Percentiles rank a stretch among this genome's conserved stretches.
These are phyloP conservation scores for Felis chaus DNA, from an alignment of 2,113 vertebrate genomes.

Conservation along the genomic window DNA sequence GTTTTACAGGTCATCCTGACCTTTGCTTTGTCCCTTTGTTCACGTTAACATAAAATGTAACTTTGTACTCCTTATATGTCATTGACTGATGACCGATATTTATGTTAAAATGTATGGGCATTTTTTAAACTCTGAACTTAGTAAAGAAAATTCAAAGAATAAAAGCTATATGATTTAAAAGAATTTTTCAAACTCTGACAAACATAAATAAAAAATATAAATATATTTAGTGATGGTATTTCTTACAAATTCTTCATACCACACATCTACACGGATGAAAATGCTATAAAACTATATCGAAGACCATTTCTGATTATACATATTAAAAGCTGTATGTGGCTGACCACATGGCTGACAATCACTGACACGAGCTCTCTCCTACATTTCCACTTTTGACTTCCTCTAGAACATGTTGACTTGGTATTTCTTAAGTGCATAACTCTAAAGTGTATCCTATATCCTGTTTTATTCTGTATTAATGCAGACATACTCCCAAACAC, in stretches of 20 bases:
- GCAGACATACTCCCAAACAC: background rate
- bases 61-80: background rate
- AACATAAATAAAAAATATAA: background rate
- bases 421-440: background rate
- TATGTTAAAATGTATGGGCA: background rate
- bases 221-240: background rate
- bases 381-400: background rate
- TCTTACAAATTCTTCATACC: background rate
- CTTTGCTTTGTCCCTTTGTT: background rate
- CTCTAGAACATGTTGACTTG: background rate
- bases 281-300: background rate
- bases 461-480: background rate
- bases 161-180: background rate
- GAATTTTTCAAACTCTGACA: background rate
- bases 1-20: background rate
- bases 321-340: background rate
- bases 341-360: background rate
- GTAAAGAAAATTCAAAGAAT: background rate
- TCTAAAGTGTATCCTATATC: background rate
- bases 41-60: background rate
- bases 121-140: background rate
- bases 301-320: background rate
- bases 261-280: background rate
- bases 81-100: background rate
- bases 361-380: background rate